Base-by-base conservation (phyloP, 2,113 vertebrate species). In the Entelurus aequoreus region DNA sequence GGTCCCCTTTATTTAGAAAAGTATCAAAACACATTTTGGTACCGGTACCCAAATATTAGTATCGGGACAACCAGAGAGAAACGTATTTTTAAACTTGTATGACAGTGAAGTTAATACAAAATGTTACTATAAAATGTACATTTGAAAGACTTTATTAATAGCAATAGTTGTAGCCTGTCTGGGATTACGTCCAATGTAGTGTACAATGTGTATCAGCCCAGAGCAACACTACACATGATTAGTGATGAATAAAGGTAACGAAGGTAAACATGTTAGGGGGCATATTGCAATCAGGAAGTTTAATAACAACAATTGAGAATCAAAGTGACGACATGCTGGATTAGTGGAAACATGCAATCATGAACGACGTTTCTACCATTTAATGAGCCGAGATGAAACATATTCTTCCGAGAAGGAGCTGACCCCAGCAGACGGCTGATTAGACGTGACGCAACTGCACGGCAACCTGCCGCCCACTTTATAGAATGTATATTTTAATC, bases 371-470 rank as follows among this genome's bases (percentile, higher is more conserved):
- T 71, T 69, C 59, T 66, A 66, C 66, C 63, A 73, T 78, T 78
- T 65, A 70, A 63, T 35, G 48, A 53, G 50, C 70, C 46, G 71
- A 49, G 72, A 78, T 58, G 55, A 64, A 75, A 78, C 73, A 54
- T 49, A 42, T 65, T 19, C 36, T 56, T 37, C 53, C 40, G 62
- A 74, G 76, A 76, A 64, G 10, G 65, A 54, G 49, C 8, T 28
- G 50, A 47, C 47, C 52, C 62, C 51, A 63, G 57, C 61, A 66
- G 68, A 76, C 68, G 54, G 47, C 49, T 69, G 74, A 63, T 69
- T 78, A 65, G 69, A 76, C 77, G 54, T 87, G 84, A 87, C 59
- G 84, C 62, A 87, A 87, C 69, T 59, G 37, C 51, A 36, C 40
- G 54, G 82, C 71, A 87, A 84, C 77, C 66, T 84, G 83, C 42